Evolutionary conservation across 1,140 invertebrate species (phyloP).

Genomic region (Drosophila novamexicana): DNA sequence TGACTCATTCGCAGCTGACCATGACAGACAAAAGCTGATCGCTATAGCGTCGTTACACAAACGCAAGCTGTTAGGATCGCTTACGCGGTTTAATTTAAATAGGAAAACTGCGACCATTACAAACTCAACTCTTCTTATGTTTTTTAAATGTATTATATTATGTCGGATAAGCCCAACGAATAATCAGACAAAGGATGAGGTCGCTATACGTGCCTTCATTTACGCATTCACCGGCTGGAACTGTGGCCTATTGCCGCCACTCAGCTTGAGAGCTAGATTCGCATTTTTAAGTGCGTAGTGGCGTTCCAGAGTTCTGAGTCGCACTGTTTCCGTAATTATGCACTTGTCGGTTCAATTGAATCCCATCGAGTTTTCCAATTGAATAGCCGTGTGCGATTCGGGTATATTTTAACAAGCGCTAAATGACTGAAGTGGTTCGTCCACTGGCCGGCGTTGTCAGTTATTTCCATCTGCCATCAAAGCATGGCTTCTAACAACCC

Average conservation of each 20-base stretch:
- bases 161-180: not conserved
- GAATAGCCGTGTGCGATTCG: slow-evolving; percentile 44
- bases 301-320: not conserved
- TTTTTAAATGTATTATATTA: not conserved
- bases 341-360: slow-evolving; percentile 62
- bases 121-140: not conserved
- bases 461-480: slow-evolving; percentile 20
- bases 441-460: slow-evolving; percentile 50
- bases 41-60: too few relatives aligned
- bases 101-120: too few relatives aligned
- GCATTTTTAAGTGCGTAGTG: not conserved
- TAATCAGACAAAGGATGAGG: too few relatives aligned
- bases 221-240: slow-evolving; percentile 5
- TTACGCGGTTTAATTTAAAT: too few relatives aligned
- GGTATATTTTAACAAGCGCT: slow-evolving; percentile 53
- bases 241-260: not conserved
- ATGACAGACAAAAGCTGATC: too few relatives aligned
- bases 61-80: too few relatives aligned
- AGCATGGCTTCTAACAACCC: not conserved
- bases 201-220: slow-evolving; percentile 10
- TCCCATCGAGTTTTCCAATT: slow-evolving; percentile 68
- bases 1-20: too few relatives aligned
- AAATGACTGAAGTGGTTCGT: slow-evolving; percentile 75
- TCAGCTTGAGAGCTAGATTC: slow-evolving; percentile 4
- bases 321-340: slow-evolving; percentile 56